Evolutionary conservation across 2,797 vertebrate genomes (phyloP), one percentile per base, ranked within the genome.

Genomic region (Poecilia picta): DNA sequence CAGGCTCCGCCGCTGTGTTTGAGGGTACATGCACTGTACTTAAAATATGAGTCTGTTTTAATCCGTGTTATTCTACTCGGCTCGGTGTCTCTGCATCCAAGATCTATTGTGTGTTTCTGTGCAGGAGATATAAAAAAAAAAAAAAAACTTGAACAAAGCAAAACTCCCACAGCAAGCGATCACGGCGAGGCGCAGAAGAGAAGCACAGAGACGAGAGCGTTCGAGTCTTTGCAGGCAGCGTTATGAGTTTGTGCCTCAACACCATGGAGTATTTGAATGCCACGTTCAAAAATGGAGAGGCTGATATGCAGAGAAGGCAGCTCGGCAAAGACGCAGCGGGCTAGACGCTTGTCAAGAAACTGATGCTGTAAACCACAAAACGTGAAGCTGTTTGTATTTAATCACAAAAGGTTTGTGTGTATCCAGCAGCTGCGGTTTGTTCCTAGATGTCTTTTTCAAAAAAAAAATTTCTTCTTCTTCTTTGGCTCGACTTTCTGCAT

Each of bases 221-320:
- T 86, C 84, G 77, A 81, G 78, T 90, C 84, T 83, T 77, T 74
- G 84, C 81, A 88, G 85, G 82, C 71, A 31, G 68, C 51, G 76
- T 83, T 90, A 78, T 78, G 89, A 90, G 85, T 81, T 86, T 85
- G 70, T 45, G 72, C 81, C 85, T 87, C 72, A 72, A 74, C 82
- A 68, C 78, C 73, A 66, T 36, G 13, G 79, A 55, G 84, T 83
- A 87, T 90, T 83, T 89, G 86, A 86, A 89, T 83, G 83, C 79
- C 86, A 86, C 86, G 49, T 77, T 90, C 72, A 80, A 81, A 90
- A 87, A 92, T 90, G 81, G 89, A 90, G 81, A 73, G 82, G 83
- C n/a, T 87, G 89, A 92, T 89, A 88, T 88, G 81, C 89, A 83
- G 81, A 77, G 82, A 77, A 20, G 83, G 85, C 71, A 86, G 83